Percentiles rank a stretch among this genome's conserved stretches.
Evolutionary conservation across 2,888 invertebrate genomes (phyloP).

Genomic region (Metacarcinus magister): DNA sequence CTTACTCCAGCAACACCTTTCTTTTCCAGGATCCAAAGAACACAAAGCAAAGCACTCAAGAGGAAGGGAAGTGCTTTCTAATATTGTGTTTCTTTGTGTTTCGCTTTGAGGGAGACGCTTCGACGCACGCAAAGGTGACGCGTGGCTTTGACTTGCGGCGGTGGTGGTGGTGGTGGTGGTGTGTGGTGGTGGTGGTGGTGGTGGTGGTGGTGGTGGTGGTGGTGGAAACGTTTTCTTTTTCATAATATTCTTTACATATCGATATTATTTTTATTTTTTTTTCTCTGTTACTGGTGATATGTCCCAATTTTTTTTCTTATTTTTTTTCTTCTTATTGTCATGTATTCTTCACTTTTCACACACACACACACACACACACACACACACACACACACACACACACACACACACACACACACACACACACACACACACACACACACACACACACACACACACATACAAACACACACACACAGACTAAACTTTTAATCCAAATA

Average conservation of each 20-base stretch:
- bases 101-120: background rate
- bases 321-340: background rate
- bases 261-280: background rate
- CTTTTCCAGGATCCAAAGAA: background rate
- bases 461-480: background rate
- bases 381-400: conserved; percentile 34
- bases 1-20: background rate
- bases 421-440: conserved; percentile 29
- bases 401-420: conserved; percentile 39
- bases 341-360: background rate
- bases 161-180: background rate
- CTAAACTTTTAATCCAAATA: conserved; percentile 15
- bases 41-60: conserved; percentile 38
- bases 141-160: background rate
- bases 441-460: background rate
- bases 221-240: background rate
- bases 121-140: background rate
- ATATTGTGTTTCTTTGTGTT: conserved; percentile 49
- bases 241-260: background rate
- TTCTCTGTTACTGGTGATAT: background rate
- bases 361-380: conserved; percentile 8
- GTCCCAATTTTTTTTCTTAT: background rate
- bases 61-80: conserved; percentile 18
- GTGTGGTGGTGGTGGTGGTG: background rate
- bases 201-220: background rate